Percentiles rank a stretch among this genome's conserved stretches.
Conservation (phyloP, 2,113 vertebrate species). For the Empidonax alnorum region DNA sequence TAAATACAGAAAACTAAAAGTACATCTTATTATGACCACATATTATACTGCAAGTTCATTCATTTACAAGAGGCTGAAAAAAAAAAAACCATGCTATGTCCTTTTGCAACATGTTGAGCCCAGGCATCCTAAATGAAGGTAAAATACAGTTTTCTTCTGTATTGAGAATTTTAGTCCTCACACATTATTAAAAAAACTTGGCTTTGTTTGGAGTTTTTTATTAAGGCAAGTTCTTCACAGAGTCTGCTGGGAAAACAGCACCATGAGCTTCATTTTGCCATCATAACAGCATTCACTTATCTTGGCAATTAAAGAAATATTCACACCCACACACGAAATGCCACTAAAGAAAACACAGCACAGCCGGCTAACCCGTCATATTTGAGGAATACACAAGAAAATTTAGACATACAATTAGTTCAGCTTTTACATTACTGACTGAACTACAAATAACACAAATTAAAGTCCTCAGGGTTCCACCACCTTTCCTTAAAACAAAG, state of each 20-base stretch:
- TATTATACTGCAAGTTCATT: background rate
- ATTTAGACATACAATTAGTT: background rate
- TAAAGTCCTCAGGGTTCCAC: background rate
- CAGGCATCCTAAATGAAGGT: background rate
- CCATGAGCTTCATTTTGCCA: constrained; percentile 17
- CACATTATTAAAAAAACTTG: fast-evolving
- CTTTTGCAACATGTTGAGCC: background rate
- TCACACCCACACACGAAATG: constrained; percentile 44
- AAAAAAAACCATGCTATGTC: background rate
- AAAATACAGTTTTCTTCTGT: background rate
- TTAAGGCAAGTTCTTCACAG: background rate
- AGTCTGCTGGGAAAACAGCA: background rate
- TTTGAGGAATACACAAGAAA: background rate
- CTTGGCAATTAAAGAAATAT: constrained; percentile 6
- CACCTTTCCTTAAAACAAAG: background rate
- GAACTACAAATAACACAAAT: background rate
- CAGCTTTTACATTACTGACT: background rate
- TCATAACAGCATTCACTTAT: background rate
- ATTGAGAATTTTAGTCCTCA: background rate
- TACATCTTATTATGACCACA: background rate
- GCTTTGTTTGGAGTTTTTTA: background rate
- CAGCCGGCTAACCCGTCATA: background rate
- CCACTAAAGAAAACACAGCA: background rate
- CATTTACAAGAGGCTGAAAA: background rate
- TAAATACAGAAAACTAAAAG: background rate